Evolutionary conservation across 2,888 invertebrate genomes (phyloP).

Genomic region (Periphyllus acericola): DNA sequence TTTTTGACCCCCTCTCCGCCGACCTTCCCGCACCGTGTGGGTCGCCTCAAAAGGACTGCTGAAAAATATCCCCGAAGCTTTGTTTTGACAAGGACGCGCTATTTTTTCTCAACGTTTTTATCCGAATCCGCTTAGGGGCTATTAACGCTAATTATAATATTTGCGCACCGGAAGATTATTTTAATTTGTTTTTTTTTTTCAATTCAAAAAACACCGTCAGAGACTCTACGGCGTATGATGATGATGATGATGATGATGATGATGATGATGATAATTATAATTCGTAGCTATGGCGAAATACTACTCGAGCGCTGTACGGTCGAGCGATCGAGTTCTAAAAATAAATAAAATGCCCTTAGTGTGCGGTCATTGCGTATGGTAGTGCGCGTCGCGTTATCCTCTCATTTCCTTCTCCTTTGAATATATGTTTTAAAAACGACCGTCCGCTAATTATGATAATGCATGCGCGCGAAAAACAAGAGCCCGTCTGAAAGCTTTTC

Average conservation of each 20-base stretch:
- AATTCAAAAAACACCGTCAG: conserved; percentile 3
- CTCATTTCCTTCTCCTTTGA: not conserved
- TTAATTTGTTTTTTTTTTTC: conserved; percentile 18
- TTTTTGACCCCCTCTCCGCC: conserved; percentile 27
- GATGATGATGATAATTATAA: too few relatives aligned
- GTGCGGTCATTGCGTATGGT: not conserved
- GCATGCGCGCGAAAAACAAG: conserved; percentile 35
- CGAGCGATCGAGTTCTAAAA: conserved; percentile 20
- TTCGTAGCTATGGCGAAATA: not conserved
- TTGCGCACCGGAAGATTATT: conserved; percentile 49
- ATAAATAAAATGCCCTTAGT: conserved; percentile 21
- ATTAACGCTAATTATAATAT: conserved; percentile 59
- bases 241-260: too few relatives aligned
- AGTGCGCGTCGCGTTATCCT: not conserved
- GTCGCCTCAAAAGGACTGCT: conserved; percentile 25
- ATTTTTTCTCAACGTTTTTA: not conserved
- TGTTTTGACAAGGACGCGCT: conserved; percentile 44
- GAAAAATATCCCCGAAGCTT: conserved; percentile 4
- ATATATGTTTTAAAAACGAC: conserved; percentile 4
- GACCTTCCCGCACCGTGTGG: too few relatives aligned
- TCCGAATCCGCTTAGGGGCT: conserved; percentile 45
- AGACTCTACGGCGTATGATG: not conserved
- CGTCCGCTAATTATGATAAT: conserved; percentile 32
- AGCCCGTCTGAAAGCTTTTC: conserved; percentile 57
- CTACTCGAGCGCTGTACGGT: conserved; percentile 36